A percentile compares a stretch with the other conserved stretches of the same genome.
phyloP scores from a whole-genome alignment of 1,140 invertebrate species.

The Calycopis cecrops region DNA sequence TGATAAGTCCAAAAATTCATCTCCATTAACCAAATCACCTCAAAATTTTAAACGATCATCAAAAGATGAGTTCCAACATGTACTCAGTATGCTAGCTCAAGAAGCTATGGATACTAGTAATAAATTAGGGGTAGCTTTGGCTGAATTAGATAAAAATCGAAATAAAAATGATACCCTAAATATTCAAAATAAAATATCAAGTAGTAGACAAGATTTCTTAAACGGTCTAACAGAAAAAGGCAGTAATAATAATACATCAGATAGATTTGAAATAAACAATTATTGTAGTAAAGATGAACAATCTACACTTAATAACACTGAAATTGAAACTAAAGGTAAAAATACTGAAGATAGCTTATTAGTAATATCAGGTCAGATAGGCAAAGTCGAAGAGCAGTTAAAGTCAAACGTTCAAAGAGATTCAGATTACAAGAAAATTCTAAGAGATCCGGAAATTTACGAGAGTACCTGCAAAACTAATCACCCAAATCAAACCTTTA shows the following conservation, averaged over 20 bases:
- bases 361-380: constrained; percentile 66
- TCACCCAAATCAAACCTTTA: background rate
- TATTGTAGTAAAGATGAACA: constrained; percentile 20
- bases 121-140: constrained; percentile 68
- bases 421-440: constrained; percentile 37
- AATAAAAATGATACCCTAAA: constrained; percentile 54
- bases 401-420: constrained; percentile 67
- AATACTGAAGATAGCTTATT: constrained; percentile 71
- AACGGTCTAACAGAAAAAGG: constrained; percentile 50
- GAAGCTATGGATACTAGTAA: constrained; percentile 76
- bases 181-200: constrained; percentile 50
- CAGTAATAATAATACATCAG: constrained; percentile 28
- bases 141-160: constrained; percentile 69
- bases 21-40: constrained; percentile 65
- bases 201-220: constrained; percentile 54
- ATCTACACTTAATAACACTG: constrained; percentile 12
- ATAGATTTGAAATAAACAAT: constrained; percentile 16
- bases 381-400: constrained; percentile 68
- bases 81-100: constrained; percentile 75
- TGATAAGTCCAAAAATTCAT: constrained; percentile 71
- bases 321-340: constrained; percentile 44
- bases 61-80: constrained; percentile 75
- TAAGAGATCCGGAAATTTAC: constrained; percentile 1
- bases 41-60: constrained; percentile 64
- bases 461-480: no score